A percentile compares a stretch with the other conserved stretches of the same genome.
Conservation (phyloP, 1,140 invertebrate genomes). For the Neodiprion lecontei region DNA sequence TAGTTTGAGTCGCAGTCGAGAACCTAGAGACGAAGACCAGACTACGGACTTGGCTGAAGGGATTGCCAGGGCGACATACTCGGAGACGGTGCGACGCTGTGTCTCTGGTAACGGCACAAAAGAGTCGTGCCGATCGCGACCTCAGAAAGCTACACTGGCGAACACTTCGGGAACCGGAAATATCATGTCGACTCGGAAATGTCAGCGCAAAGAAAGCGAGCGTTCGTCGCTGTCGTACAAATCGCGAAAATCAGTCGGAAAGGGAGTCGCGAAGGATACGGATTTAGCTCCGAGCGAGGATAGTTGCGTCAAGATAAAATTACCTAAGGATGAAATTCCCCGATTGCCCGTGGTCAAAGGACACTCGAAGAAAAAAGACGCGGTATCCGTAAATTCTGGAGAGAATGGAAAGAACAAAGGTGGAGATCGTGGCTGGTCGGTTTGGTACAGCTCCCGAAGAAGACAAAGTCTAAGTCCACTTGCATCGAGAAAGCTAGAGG, state of each 20-base stretch:
- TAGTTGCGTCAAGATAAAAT: conserved; percentile 14
- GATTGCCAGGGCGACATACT: conserved; percentile 45
- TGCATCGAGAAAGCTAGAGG: conserved; percentile 40
- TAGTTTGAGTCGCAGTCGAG: conserved; percentile 21
- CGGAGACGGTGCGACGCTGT: conserved; percentile 46
- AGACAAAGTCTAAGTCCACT: conserved; percentile 39
- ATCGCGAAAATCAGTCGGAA: conserved; percentile 25
- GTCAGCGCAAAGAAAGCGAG: conserved; percentile 29
- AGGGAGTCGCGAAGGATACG: conserved; percentile 9
- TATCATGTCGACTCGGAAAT: conserved; percentile 12
- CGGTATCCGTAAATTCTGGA: conserved; percentile 7
- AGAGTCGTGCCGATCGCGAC: not conserved
- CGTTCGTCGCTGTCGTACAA: conserved; percentile 35
- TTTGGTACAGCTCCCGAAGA: conserved; percentile 47
- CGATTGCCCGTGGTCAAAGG: conserved; percentile 2
- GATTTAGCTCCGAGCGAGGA: conserved; percentile 18
- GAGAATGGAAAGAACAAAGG: conserved; percentile 20
- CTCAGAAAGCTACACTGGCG: not conserved
- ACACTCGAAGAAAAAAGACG: conserved; percentile 18
- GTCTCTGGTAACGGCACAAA: not conserved
- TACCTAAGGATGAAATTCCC: not conserved
- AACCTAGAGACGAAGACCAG: conserved; percentile 7
- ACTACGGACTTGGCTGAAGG: conserved; percentile 12
- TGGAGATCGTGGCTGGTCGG: conserved; percentile 43
- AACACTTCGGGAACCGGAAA: not conserved